Evolutionary conservation across 2,797 vertebrate species (phyloP), one percentile per base, ranked within the genome.

Genomic region (Oryzias sinensis): DNA sequence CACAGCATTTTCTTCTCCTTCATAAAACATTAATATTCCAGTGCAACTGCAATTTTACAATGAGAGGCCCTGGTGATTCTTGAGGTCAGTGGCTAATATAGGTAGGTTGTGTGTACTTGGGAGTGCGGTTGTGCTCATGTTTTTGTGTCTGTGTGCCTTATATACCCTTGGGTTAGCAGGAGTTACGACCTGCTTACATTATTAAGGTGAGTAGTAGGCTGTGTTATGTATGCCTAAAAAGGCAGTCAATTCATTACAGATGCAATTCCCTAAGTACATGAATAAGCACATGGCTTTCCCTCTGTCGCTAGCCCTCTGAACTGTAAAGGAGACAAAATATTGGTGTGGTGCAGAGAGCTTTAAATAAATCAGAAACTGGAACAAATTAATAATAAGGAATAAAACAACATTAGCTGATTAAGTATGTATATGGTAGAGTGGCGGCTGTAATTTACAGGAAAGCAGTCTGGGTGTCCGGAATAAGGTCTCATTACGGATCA

Each of bases 401-500:
- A 91, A 90, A 91, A 86, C 82, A 92, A 88, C 91, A 93, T 92
- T 93, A 92, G 91, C 90, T 92, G 90, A 93, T 93, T 92, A 92
- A 89, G 89, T 88, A 93, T 88, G 85, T 90, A 90, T 87, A 80
- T 33, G 33, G 84, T 74, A 62, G 79, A 86, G 82, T 88, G 82
- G 83, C 76, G 76, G 80, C 74, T 86, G 79, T 84, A 89, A 91
- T 93, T 93, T 91, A 92, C 85, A 79, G 85, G 89, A 85, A 86
- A 72, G 74, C 62, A 59, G 81, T 72, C 66, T 74, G 76, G 82
- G 86, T 92, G 91, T 92, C 91, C 89, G 83, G 86, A 89, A 89
- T 83, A 90, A 87, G 89, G 89, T 91, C 89, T 90, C 84, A 79
- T 90, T 91, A 89, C 74, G 29, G 87, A 89, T 82, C 84, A 56